Base-by-base conservation (phyloP, 1,140 invertebrate genomes). In the Solenopsis invicta region DNA sequence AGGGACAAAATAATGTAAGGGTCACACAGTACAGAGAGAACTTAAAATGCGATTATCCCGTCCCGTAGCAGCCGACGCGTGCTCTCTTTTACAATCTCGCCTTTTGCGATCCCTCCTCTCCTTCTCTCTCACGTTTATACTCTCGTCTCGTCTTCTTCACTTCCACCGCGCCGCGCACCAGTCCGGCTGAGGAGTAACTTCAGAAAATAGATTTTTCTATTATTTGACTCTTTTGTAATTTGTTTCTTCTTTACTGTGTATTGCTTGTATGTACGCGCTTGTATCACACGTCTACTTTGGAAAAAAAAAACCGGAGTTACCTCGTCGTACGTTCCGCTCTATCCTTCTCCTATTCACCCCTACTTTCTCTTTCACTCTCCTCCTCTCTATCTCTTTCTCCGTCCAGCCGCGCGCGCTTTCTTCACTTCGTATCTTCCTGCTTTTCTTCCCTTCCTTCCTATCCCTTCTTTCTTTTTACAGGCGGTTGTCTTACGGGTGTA, bases 1-100 rank as follows among this genome's bases (percentile, higher is more conserved):
- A 66, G 92, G 93, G 94, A 95, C 94, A 94, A 95, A 94, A 94
- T 93, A 94, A 95, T 94, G 90, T 92, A 93, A 93, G 86, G 89
- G 89, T 91, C 93, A 93, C 92, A 92, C 91, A 90, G 87, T 92
- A 93, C 87, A 91, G 89, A 92, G 89, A 89, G 82, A 92, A 91
- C 87, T 89, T 86, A 92, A 92, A 92, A 91, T 89, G 75, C 48
- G 85, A 91, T 78, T 87, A 87, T 89, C 75, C 67, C 75, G 85
- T 77, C 78, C 88, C 41, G 80, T 84, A 75, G 71, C 64, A 76
- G 89, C 61, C 85, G 76, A 91, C 77, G 71, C 77, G 74, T 62
- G 74, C 52, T 81, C 62, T 74, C 82, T 62, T 86, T 59, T 80
- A 75, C 71, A 66, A 90, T 89, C 85, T 85, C 62, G 48, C 61